phyloP scores from a whole-genome alignment of 2,797 vertebrate genomes.

The Acipenser ruthenus region DNA sequence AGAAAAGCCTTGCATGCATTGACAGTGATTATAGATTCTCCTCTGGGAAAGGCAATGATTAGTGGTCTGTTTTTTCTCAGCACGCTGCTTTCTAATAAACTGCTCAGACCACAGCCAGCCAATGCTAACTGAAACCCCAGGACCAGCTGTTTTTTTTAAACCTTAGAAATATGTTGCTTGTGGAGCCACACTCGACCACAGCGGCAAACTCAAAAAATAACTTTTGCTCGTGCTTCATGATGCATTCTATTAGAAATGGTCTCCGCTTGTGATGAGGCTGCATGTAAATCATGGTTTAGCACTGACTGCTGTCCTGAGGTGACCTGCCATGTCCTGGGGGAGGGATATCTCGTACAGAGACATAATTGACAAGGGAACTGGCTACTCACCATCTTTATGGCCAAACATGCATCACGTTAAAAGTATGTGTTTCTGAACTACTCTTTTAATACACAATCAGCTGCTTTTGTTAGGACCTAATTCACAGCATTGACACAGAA shows the following conservation, averaged over 20 bases:
- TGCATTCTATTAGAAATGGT: background rate
- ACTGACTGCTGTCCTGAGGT: background rate
- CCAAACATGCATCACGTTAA: no score
- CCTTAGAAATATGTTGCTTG: constrained; percentile 19
- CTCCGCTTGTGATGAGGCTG: background rate
- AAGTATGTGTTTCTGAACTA: no score
- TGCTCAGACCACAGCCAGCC: constrained; percentile 15
- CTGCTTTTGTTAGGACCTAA: no score
- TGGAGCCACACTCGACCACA: constrained; percentile 12
- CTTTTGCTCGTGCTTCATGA: constrained; percentile 5
- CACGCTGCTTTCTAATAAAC: constrained; percentile 11
- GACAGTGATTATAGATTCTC: constrained; percentile 12
- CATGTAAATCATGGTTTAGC: constrained; percentile 1
- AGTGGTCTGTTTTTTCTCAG: constrained; percentile 17
- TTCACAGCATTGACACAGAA: no score
- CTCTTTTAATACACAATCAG: no score
- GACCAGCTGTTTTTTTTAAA: constrained; percentile 4
- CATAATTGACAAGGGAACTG: background rate
- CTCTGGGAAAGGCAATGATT: constrained; percentile 10
- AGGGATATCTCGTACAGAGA: background rate
- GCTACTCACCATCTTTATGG: background rate
- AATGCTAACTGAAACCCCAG: constrained; percentile 10
- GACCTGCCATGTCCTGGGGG: background rate
- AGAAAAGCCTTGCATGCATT: constrained; percentile 13
- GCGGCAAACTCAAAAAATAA: constrained; percentile 14